phyloP scores from a whole-genome alignment of 2,888 invertebrate species.

The Caenorhabditis japonica region DNA sequence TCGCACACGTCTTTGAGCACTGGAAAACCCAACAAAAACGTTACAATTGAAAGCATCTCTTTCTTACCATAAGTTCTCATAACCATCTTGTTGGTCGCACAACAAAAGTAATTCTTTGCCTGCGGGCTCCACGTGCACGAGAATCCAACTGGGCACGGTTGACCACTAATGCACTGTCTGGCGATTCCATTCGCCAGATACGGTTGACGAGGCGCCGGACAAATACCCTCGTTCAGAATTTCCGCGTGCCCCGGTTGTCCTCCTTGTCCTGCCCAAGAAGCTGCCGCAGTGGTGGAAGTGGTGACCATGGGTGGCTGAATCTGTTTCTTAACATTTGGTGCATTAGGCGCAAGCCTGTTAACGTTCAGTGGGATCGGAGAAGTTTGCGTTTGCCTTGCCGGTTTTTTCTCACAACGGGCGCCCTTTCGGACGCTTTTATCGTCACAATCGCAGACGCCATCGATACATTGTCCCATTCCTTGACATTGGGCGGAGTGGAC shows the following conservation, averaged over 20 bases:
- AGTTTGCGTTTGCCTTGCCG: background rate
- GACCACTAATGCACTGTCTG: slow-evolving; percentile 57
- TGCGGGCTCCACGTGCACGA: slow-evolving; percentile 62
- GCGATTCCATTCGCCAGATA: slow-evolving; percentile 57
- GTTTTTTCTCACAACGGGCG: slow-evolving; percentile 53
- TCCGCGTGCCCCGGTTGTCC: slow-evolving; percentile 34
- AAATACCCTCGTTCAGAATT: slow-evolving; percentile 53
- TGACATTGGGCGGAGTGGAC: slow-evolving; percentile 59
- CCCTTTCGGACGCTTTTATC: slow-evolving; percentile 50
- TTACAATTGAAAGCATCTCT: background rate
- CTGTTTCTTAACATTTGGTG: slow-evolving; percentile 31
- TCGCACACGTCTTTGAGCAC: slow-evolving; percentile 58
- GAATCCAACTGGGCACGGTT: slow-evolving; percentile 63
- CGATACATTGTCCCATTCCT: slow-evolving; percentile 54
- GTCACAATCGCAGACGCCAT: slow-evolving; percentile 64
- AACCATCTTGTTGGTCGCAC: slow-evolving; percentile 42
- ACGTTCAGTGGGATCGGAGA: slow-evolving; percentile 14
- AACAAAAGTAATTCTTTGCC: slow-evolving; percentile 66
- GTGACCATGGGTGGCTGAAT: slow-evolving; percentile 46
- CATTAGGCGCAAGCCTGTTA: slow-evolving; percentile 15
- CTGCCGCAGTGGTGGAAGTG: slow-evolving; percentile 22
- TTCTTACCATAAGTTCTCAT: slow-evolving; percentile 50
- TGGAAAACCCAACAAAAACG: slow-evolving; percentile 17
- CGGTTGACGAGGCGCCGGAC: slow-evolving; percentile 54
- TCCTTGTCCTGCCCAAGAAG: slow-evolving; percentile 2